A percentile compares a stretch with the other conserved stretches of the same genome.
phyloP scores from a whole-genome alignment of 2,113 vertebrate species.

The Thinocorus orbignyianus region DNA sequence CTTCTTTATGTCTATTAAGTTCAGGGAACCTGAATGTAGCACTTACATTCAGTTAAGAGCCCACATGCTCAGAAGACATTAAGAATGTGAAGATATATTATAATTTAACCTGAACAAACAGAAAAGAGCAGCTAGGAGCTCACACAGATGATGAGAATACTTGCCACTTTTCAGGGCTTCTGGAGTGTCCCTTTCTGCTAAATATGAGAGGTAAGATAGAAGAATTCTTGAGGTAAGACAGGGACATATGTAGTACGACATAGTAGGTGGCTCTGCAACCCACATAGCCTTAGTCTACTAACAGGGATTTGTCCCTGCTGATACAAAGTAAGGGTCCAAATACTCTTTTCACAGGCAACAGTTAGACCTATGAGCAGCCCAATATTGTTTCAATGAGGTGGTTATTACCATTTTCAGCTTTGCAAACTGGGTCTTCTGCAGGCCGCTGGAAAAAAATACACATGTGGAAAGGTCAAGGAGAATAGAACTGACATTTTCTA shows the following conservation, averaged over 20 bases:
- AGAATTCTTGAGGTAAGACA: background rate
- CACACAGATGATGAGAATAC: background rate
- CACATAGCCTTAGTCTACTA: background rate
- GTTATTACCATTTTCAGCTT: slow-evolving; percentile 73
- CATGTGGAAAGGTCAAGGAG: background rate
- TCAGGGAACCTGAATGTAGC: background rate
- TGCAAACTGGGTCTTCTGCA: slow-evolving; percentile 65
- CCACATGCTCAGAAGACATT: background rate
- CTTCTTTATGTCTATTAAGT: background rate
- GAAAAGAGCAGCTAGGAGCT: background rate
- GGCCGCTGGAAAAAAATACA: slow-evolving; percentile 72
- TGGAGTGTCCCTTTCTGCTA: background rate
- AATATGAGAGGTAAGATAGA: background rate
- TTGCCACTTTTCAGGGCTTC: background rate
- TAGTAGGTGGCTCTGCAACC: background rate
- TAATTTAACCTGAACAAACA: background rate
- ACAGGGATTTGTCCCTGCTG: background rate
- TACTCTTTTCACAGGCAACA: background rate
- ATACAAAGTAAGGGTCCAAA: background rate
- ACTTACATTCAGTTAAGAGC: background rate
- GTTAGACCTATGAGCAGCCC: background rate
- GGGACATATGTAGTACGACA: background rate
- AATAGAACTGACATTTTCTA: background rate
- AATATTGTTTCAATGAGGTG: background rate
- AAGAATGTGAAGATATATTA: background rate